phyloP scores from a whole-genome alignment of 1,140 invertebrate genomes.

The Drosophila mauritiana region DNA sequence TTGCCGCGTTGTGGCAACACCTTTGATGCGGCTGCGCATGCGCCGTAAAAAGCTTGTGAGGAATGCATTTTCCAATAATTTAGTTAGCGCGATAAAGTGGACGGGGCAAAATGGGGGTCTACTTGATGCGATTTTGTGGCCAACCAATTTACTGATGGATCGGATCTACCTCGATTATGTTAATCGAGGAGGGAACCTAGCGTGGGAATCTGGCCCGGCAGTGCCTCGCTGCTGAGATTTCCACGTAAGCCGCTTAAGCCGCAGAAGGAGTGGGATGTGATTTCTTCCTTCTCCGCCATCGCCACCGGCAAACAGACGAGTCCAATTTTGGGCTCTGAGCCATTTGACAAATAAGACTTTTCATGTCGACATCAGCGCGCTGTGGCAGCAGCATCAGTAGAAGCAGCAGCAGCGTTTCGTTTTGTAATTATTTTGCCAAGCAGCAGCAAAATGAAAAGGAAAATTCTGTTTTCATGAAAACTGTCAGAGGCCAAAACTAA shows the following conservation, averaged over 20 bases:
- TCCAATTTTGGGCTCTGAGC: conserved; percentile 43
- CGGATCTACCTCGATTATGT: conserved; percentile 63
- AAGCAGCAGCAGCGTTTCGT: conserved; percentile 8
- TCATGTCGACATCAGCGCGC: conserved; percentile 44
- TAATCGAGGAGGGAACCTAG: conserved; percentile 43
- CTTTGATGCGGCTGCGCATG: conserved; percentile 44
- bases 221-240: conserved; percentile 27
- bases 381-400: background rate
- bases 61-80: conserved; percentile 66
- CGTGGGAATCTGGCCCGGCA: conserved; percentile 55
- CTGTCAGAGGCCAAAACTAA: conserved; percentile 62
- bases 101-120: conserved; percentile 5
- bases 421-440: conserved; percentile 61
- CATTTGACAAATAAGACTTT: conserved; percentile 58
- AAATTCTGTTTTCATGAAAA: conserved; percentile 59
- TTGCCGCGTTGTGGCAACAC: conserved; percentile 46
- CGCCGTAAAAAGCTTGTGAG: conserved; percentile 23
- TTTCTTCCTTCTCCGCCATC: background rate
- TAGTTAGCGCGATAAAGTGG: conserved; percentile 44
- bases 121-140: conserved; percentile 49
- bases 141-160: conserved; percentile 50
- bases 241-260: conserved; percentile 60
- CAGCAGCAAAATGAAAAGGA: conserved; percentile 48
- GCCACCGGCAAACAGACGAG: conserved; percentile 18
- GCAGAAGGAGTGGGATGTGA: conserved; percentile 7